A percentile compares a stretch with the other conserved stretches of the same genome.
Evolutionary conservation across 2,888 invertebrate species (phyloP).

Genomic region (Diachrysia chrysitis): DNA sequence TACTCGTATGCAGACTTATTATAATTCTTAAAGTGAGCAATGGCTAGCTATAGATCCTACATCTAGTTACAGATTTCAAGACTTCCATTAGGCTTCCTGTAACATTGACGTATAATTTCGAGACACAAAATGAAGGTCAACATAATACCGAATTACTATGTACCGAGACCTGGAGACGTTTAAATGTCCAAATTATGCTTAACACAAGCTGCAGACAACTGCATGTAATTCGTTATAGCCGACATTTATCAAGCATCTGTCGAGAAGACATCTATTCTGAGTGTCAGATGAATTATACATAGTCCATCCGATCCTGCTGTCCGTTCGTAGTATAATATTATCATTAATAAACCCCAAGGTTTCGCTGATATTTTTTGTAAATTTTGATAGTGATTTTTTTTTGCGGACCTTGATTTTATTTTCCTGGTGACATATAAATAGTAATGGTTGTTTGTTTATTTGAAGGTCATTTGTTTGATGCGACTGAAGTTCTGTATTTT

Average conservation of each 20-base stretch:
- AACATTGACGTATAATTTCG: neutral
- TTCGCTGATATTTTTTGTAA: slow-evolving; percentile 36
- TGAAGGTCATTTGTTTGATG: slow-evolving; percentile 15
- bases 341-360: slow-evolving; percentile 78
- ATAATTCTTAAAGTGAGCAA: neutral
- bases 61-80: neutral
- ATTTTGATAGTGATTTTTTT: slow-evolving; percentile 33
- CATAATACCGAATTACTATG: slow-evolving; percentile 56
- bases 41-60: neutral
- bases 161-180: slow-evolving; percentile 74
- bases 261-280: slow-evolving; percentile 68
- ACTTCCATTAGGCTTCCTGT: neutral
- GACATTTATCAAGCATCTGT: slow-evolving; percentile 72
- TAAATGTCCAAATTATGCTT: slow-evolving; percentile 81
- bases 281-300: slow-evolving; percentile 78
- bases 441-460: slow-evolving; percentile 27
- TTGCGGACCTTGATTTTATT: slow-evolving; percentile 42
- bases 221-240: slow-evolving; percentile 71
- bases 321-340: slow-evolving; percentile 74
- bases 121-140: slow-evolving; percentile 3
- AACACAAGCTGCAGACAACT: slow-evolving; percentile 78
- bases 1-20: neutral
- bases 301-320: slow-evolving; percentile 63
- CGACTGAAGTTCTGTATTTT: neutral
- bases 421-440: slow-evolving; percentile 54